Conservation (phyloP, 1,140 invertebrate species). For the Arion vulgaris region DNA sequence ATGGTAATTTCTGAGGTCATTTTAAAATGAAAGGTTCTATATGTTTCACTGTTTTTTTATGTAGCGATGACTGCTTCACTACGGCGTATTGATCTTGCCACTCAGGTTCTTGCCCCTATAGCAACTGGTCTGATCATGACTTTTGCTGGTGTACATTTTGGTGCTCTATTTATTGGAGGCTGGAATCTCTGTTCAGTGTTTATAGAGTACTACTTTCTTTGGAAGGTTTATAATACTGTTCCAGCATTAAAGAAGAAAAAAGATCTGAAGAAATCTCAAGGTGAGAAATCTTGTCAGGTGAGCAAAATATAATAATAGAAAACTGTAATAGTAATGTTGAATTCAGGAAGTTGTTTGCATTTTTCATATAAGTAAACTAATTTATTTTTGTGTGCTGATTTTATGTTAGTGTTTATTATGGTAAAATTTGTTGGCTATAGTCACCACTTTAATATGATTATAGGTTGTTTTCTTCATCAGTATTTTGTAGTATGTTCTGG, state of each 20-base stretch:
- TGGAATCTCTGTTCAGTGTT: slow-evolving; percentile 75
- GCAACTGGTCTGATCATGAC: slow-evolving; percentile 73
- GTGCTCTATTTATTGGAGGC: slow-evolving; percentile 71
- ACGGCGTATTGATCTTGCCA: slow-evolving; percentile 74
- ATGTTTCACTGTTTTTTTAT: background rate
- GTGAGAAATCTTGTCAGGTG: background rate
- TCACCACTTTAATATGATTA: too few species aligned
- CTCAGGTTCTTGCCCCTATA: slow-evolving; percentile 73
- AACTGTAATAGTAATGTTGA: background rate
- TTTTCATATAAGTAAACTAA: background rate
- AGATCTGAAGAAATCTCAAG: slow-evolving; percentile 30
- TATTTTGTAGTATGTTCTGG: too few species aligned
- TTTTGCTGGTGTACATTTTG: slow-evolving; percentile 55
- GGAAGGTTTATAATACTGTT: slow-evolving; percentile 70
- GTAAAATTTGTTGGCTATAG: too few species aligned
- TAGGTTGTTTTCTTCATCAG: too few species aligned
- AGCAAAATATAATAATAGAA: background rate
- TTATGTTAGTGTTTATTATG: too few species aligned
- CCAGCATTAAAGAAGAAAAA: slow-evolving; percentile 60
- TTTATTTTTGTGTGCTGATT: background rate
- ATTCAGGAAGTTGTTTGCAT: background rate
- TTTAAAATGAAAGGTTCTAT: too few species aligned
- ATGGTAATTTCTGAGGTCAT: too few species aligned
- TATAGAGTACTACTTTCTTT: slow-evolving; percentile 72
- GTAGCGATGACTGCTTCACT: slow-evolving; percentile 56